Evolutionary conservation across 2,888 invertebrate genomes (phyloP), one percentile per base, ranked within the genome.

Genomic region (Drosophila colorata): DNA sequence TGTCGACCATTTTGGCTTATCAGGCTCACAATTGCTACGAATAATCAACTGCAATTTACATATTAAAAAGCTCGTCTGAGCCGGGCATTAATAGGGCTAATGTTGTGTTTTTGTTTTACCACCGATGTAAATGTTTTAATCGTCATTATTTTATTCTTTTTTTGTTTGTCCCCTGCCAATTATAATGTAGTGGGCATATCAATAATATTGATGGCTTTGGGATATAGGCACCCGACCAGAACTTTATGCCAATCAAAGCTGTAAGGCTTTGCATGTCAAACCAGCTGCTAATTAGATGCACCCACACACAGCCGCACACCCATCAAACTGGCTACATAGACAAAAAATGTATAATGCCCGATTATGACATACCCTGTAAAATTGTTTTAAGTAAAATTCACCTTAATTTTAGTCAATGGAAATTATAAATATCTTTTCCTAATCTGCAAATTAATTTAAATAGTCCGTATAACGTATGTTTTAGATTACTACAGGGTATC

Each of bases 211-310:
- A 61, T 69, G 8, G 16, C 59, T 38, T 14, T 44, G 14, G 37
- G 35, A 33, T 31, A 51, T 58, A 31, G 25, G 37, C 35, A 11
- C 11, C n/a, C 13, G 33, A 18, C 1, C 38, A 25, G 33, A 58
- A 13, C 40, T 46, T 9, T 6, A 2, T 9, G 37, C 25, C 38
- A 52, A 75, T 59, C 58, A 57, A 47, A 65, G 44, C 44, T 52
- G 28, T 56, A 38, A 37, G 49, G 57, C 53, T 57, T 71, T 61
- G 56, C 47, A 52, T 53, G 47, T 41, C 59, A 59, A 51, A 18
- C 55, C 58, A 61, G 53, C 49, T 52, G 68, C 61, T 80, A 83
- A 80, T 80, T 83, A 80, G 66, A 69, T 69, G 60, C 49, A 49
- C 28, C 38, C 14, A 43, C 25, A 8, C 9, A 11, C 4, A 37